Base-by-base conservation (phyloP, 2,888 invertebrate species). In the Dilophus febrilis region DNA sequence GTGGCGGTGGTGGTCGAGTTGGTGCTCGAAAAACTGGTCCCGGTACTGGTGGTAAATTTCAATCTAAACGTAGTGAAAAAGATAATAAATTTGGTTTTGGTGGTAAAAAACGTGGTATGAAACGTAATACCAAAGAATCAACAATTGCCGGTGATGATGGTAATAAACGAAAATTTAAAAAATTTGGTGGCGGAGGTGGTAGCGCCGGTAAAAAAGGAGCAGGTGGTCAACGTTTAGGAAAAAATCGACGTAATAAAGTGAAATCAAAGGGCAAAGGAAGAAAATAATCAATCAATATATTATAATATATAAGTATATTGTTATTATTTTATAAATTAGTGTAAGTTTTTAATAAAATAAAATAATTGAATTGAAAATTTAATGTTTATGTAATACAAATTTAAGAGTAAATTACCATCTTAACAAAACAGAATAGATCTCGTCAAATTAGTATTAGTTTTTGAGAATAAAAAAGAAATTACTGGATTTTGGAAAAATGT, bases 1-100 rank as follows among this genome's bases (percentile, higher is more conserved):
- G 14, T 11, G 22, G 32, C 5, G 26, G 13, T 3, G 27, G 16
- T 10, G 18, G 10, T 27, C 13, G 16, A n/a, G n/a, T 22, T 18
- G 28, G 11, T n/a, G n/a, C n/a, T n/a, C n/a, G n/a, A n/a, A 0
- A 13, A 41, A 3, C 42, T 48, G 22, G 8, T 8, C 28, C 3
- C 8, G 14, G 14, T 14, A 3, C 33, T 13, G 8, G 59, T 12
- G 65, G 63, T 44, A 64, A 60, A 19, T 59, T 55, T 43, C 46
- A 50, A 2, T 51, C 61, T 1, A 76, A 70, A 56, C 66, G 80
- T 46, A 70, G 74, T 45, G 66, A 68, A 52, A 87, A 85, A 55
- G 79, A 91, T 55, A 70, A 77, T 42, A 91, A 85, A 58, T 97
- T 81, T 64, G 95, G 97, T 1, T 92, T 84, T 63, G 95, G 97